Evolutionary conservation across 2,113 vertebrate genomes (phyloP), one percentile per base, ranked within the genome.

Genomic region (Sialia sialis): DNA sequence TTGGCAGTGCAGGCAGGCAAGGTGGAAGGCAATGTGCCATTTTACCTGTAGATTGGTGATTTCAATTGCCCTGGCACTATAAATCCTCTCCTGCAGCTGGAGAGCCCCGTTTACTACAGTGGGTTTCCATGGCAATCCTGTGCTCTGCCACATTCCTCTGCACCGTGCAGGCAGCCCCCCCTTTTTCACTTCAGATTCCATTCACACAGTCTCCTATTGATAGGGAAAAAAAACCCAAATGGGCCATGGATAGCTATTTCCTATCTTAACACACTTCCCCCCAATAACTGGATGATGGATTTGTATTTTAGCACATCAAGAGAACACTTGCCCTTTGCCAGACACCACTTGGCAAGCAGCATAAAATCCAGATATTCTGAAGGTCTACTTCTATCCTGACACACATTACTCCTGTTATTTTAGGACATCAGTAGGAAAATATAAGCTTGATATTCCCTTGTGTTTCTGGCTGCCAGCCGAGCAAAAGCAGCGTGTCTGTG

Each of bases 71-170:
- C 29, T 2, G 10, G n/a, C 5, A 30, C 79, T 74, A 21, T 94
- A 89, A 92, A 95, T 94, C 94, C 89, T 89, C 60, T 52, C 14
- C 9, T 69, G 92, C 82, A 93, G 91, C 82, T 89, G 79, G 83
- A 93, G 77, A 93, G 68, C 93, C 74, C 70, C 76, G 6, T 92
- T 95, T 95, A 89, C 89, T 82, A 36, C 9, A 29, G 30, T 1
- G 0, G 8, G 96, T 93, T 95, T 93, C 94, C 89, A 92, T 91
- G 90, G 97, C 77, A 95, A 95, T 87, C 7, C 70, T 21, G 59
- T 3, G 15, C 69, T 75, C 87, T 68, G 88, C 64, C 82, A 89
- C 72, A 4, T 60, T 68, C 74, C 67, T 25, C 51, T 44, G 74
- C 90, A 85, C 66, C 27, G 58, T 18, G 70, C 60, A 86, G 89